Percentiles rank a stretch among this genome's conserved stretches.
These are phyloP conservation scores for Anomalospiza imberbis DNA, from an alignment of 2,797 vertebrate species.

Conservation along the genomic window DNA sequence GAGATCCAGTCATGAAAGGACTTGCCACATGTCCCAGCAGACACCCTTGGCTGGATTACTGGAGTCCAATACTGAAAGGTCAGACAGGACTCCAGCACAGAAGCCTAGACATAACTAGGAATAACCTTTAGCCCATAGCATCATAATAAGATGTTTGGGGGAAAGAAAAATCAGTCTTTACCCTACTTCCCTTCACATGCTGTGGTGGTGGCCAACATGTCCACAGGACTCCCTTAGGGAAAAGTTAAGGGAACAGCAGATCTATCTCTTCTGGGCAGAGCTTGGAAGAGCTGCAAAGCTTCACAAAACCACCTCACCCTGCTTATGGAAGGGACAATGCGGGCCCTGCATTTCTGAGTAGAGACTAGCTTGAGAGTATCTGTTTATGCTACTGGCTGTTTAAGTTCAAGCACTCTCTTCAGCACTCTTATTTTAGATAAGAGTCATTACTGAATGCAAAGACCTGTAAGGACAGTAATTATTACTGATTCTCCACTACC, in stretches of 20 bases:
- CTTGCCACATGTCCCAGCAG: not conserved
- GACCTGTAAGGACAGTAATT: not conserved
- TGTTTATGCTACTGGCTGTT: not conserved
- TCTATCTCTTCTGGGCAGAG: not conserved
- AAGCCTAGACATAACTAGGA: not conserved
- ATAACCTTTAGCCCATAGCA: not conserved
- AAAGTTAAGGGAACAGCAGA: not conserved
- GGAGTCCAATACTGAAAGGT: not conserved
- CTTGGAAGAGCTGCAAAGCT: not conserved
- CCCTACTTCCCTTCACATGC: not conserved
- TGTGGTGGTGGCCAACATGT: not conserved
- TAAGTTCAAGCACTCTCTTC: not conserved
- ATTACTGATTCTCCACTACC: not conserved
- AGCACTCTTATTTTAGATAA: not conserved
- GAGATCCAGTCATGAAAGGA: not conserved
- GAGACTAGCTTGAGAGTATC: not conserved
- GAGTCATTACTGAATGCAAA: not conserved
- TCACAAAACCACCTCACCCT: not conserved
- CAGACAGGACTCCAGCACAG: not conserved
- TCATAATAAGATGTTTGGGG: not conserved
- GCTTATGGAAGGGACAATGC: not conserved
- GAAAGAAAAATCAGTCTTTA: not conserved
- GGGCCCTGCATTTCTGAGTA: not conserved
- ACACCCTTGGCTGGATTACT: not conserved
- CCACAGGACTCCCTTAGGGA: not conserved